Evolutionary conservation across 2,888 invertebrate genomes (phyloP).

Genomic region (Eupithecia subumbrata): DNA sequence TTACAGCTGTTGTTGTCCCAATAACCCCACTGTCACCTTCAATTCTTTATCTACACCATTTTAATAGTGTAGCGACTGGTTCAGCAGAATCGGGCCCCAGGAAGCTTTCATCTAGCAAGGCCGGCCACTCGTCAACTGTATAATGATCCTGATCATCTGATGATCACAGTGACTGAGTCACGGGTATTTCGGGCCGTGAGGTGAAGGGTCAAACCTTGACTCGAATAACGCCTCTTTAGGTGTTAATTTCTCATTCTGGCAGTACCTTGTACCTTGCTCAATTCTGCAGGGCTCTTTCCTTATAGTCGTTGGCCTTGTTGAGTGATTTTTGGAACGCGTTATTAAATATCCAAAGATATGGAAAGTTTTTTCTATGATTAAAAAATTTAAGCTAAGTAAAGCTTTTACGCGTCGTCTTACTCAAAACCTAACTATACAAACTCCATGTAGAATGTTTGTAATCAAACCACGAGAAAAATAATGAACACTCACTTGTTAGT

Average conservation of each 20-base stretch:
- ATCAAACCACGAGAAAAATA: no score
- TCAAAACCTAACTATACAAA: no score
- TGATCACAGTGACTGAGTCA: conserved; percentile 62
- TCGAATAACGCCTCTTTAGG: conserved; percentile 10
- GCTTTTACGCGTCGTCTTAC: no score
- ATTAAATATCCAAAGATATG: not conserved
- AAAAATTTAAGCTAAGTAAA: no score
- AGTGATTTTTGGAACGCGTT: not conserved
- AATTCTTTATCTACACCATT: not conserved
- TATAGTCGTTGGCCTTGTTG: not conserved
- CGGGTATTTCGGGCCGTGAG: conserved; percentile 30
- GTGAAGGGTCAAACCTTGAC: conserved; percentile 26
- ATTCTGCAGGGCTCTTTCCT: not conserved
- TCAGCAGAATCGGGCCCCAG: conserved; percentile 40
- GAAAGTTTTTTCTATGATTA: not conserved
- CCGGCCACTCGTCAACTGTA: conserved; percentile 55
- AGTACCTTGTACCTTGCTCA: conserved; percentile 3
- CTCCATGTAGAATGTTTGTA: no score
- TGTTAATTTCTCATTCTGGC: conserved; percentile 6
- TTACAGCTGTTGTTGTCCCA: not conserved
- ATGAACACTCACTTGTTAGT: no score
- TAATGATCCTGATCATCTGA: conserved; percentile 57
- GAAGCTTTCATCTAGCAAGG: conserved; percentile 66
- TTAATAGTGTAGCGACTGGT: not conserved
- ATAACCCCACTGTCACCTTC: not conserved